phyloP scores from a whole-genome alignment of 1,140 invertebrate species.

The Brachionus paranguensis region DNA sequence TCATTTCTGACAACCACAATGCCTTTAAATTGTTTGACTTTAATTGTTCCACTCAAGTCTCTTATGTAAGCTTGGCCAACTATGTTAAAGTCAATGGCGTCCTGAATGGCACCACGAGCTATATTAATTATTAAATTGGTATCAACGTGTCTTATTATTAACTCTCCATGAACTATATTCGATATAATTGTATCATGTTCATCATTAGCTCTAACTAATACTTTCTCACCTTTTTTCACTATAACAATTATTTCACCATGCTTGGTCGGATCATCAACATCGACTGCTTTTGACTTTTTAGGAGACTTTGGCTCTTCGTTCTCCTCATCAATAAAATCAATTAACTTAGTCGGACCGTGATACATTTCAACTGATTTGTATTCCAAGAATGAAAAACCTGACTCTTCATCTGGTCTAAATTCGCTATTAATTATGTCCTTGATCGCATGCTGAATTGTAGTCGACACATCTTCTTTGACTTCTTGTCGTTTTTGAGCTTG shows the following conservation, averaged over 20 bases:
- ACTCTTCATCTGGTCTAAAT: conserved; percentile 34
- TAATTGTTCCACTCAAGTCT: conserved; percentile 18
- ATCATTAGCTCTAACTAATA: not conserved
- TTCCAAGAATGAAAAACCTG: conserved; percentile 32
- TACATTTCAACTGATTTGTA: conserved; percentile 25
- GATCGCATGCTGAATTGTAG: conserved; percentile 17
- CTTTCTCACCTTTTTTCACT: conserved; percentile 19
- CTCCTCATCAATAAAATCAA: conserved; percentile 22
- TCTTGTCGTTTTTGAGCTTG: not conserved
- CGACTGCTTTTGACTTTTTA: not conserved
- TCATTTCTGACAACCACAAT: conserved; percentile 37
- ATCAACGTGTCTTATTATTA: conserved; percentile 34
- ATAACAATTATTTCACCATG: conserved; percentile 36
- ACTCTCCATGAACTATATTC: conserved; percentile 12
- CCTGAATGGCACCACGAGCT: conserved; percentile 1
- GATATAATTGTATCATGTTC: conserved; percentile 34
- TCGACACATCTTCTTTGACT: conserved; percentile 35
- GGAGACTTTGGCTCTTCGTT: not conserved
- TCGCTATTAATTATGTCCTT: conserved; percentile 31
- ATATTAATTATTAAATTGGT: conserved; percentile 33
- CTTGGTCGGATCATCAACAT: not conserved
- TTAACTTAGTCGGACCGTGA: conserved; percentile 22
- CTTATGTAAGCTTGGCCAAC: conserved; percentile 33
- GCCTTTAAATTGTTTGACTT: conserved; percentile 34
- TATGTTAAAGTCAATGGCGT: conserved; percentile 22